Base-by-base conservation (phyloP, 2,113 vertebrate species). In the Syngnathus typhle region DNA sequence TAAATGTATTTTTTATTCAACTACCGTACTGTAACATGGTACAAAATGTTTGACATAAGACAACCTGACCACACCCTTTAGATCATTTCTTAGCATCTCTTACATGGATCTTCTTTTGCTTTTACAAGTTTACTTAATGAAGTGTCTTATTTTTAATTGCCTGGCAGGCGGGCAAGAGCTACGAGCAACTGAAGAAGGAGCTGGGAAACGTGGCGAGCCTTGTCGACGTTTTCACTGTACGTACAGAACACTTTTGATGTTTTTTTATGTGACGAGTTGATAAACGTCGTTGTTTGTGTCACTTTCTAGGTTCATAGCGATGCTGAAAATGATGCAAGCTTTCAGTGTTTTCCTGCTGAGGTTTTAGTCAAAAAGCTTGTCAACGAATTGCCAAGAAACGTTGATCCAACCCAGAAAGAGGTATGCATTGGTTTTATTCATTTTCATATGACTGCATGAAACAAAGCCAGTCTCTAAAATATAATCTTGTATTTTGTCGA, bases 161-260 rank as follows among this genome's bases (percentile, higher is more conserved):
- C 21, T 54, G 12, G 12, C 55, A 96, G 95, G 89, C 71, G 67
- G 94, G 94, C 38, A 94, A 93, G 76, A 92, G 92, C 4, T 95
- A 96, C 0, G 92, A 95, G 67, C 88, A 94, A 58, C 54, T 95
- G 85, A 95, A 93, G 86, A 77, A 87, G 68, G 93, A 96, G 74
- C 77, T 95, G 37, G 93, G 92, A 60, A 90, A 93, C 0, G 46
- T 66, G 0, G 73, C 76, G 19, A 66, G 80, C 4, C 82, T 91
- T 9, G 43, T 81, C 7, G 65, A 27, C 37, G 77, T 93, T 56
- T 41, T 80, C 38, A 6, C 67, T 9, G 94, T 94, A 87, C 74
- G 88, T 80, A 23, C 6, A 12, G 88, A 80, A 21, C 6, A 13
- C 2, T 67, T 32, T 32, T 32, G 27, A 32, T 32, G 27, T 32